Conservation (phyloP, 1,140 invertebrate species). For the Macrocentrus cingulum region DNA sequence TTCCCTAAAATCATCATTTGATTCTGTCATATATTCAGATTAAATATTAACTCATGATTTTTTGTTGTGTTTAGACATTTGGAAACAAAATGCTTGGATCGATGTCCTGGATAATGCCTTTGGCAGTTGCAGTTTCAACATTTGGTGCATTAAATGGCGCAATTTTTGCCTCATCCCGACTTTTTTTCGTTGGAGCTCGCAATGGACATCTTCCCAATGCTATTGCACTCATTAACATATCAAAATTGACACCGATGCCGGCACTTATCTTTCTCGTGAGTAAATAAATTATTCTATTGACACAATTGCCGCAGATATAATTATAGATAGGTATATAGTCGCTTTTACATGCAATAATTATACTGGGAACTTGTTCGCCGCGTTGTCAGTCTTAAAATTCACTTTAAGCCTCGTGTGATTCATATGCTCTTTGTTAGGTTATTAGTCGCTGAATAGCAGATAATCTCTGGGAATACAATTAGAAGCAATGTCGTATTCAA, state of each 20-base stretch:
- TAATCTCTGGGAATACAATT: no score
- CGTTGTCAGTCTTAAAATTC: no score
- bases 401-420: no score
- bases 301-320: no score
- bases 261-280: conserved; percentile 89
- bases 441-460: no score
- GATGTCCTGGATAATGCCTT: conserved; percentile 83
- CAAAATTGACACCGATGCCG: conserved; percentile 84
- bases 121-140: conserved; percentile 85
- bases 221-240: conserved; percentile 84
- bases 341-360: no score
- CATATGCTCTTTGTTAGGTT: no score
- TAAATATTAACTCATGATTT: background rate
- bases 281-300: conserved; percentile 30
- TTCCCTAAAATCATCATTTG: background rate
- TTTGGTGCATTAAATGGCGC: conserved; percentile 87
- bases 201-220: conserved; percentile 87
- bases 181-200: conserved; percentile 91
- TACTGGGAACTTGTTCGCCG: no score
- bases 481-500: no score
- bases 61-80: conserved; percentile 74
- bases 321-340: no score
- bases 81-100: conserved; percentile 77
- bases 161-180: conserved; percentile 82
- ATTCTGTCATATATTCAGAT: background rate